These are phyloP conservation scores for Thamnaconus septentrionalis DNA, from an alignment of 2,113 vertebrate species.

Conservation along the genomic window DNA sequence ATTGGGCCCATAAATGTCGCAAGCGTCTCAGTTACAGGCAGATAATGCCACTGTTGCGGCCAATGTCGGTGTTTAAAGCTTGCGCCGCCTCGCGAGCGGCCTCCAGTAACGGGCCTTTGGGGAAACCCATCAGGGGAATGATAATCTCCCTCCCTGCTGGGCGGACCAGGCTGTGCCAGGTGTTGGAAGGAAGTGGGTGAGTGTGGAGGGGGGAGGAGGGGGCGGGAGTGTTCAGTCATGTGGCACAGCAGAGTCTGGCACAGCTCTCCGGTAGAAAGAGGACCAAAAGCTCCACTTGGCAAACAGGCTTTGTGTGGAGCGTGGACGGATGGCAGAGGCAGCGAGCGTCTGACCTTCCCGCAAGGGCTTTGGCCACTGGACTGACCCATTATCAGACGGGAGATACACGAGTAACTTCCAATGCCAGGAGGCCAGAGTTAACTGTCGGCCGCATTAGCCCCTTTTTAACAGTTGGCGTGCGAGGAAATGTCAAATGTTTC, in stretches of 20 bases:
- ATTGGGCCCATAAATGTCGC: no score
- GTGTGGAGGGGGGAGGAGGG: not conserved
- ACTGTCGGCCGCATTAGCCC: constrained; percentile 60
- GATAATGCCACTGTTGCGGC: no score
- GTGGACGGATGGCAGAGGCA: constrained; percentile 36
- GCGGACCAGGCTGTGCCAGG: constrained; percentile 39
- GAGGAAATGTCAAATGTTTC: constrained; percentile 58
- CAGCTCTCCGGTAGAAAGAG: constrained; percentile 27
- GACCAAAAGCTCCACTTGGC: constrained; percentile 40
- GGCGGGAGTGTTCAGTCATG: constrained; percentile 41
- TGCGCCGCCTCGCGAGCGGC: constrained; percentile 11
- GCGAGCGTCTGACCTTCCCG: constrained; percentile 61
- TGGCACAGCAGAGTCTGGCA: constrained; percentile 49
- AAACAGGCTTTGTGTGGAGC: constrained; percentile 16
- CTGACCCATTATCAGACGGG: constrained; percentile 56
- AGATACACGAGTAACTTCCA: constrained; percentile 51
- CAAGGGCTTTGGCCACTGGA: constrained; percentile 56
- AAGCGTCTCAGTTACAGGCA: no score
- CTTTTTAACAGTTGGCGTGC: constrained; percentile 48
- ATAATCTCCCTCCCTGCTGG: constrained; percentile 18
- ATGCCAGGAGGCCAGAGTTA: constrained; percentile 42
- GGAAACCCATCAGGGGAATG: constrained; percentile 24
- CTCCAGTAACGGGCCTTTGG: constrained; percentile 40
- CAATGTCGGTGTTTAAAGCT: constrained; percentile 21
- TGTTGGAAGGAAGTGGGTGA: constrained; percentile 18